phyloP scores from a whole-genome alignment of 2,888 invertebrate species.

The Ormyrus rosae region DNA sequence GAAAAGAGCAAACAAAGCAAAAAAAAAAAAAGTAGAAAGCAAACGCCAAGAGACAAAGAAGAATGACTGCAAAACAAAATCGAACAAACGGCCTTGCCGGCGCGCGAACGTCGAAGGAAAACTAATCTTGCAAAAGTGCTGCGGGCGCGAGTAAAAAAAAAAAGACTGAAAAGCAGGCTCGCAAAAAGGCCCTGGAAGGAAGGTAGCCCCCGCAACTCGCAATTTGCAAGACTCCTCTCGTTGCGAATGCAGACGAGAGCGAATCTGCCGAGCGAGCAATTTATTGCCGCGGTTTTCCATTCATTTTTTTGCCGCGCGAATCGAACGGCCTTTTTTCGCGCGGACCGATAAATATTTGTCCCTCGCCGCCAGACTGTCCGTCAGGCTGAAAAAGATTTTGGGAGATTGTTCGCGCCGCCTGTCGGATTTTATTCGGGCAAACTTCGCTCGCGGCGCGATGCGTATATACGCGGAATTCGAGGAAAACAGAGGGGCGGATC shows the following conservation, averaged over 20 bases:
- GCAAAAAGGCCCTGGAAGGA: too few relatives aligned
- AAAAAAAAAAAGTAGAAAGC: neutral
- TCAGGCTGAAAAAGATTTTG: neutral
- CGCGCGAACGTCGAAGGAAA: slow-evolving; percentile 8
- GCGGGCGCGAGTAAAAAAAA: neutral
- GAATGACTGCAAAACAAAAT: neutral
- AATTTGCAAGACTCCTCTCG: neutral
- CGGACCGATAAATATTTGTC: neutral
- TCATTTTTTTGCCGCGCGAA: neutral
- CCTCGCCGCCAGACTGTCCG: neutral
- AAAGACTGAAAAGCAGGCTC: neutral
- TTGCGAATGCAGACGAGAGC: neutral
- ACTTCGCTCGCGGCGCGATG: too few relatives aligned
- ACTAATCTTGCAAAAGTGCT: slow-evolving; percentile 34
- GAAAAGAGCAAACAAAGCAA: neutral
- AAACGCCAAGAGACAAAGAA: neutral
- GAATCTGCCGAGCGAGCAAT: neutral
- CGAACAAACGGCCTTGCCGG: neutral
- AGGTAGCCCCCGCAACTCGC: too few relatives aligned
- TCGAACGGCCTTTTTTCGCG: neutral
- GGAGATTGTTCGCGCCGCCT: neutral
- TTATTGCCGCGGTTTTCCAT: neutral
- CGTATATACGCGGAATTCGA: too few relatives aligned
- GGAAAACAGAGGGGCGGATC: too few relatives aligned
- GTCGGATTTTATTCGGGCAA: neutral